Evolutionary conservation across 2,113 vertebrate species (phyloP), one percentile per base, ranked within the genome.

Genomic region (Thomomys bottae): DNA sequence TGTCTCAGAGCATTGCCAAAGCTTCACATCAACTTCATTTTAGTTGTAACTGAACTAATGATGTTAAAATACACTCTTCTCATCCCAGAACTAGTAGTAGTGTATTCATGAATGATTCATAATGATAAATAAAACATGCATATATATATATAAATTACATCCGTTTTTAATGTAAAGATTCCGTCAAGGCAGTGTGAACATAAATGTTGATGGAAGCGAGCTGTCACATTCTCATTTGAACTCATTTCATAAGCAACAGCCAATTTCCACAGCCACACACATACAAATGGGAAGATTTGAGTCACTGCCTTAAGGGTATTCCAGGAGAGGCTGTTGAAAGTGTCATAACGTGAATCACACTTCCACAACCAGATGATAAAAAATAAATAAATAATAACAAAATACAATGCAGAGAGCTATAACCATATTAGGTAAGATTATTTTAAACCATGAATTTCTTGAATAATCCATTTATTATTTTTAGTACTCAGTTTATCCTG

Each of bases 21-120:
- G 8, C 26, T 70, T 95, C 87, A 78, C 8, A 61, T 45, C 92
- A 59, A 40, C 5, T 61, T 73, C 8, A 40, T 92, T 59, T 94
- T 92, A 68, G 84, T 66, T 78, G 34, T 54, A 81, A 54, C 49
- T 57, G 67, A 88, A 86, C 70, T 38, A 26, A 30, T 54, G 61
- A 54, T 15, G 18, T 9, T 80, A 63, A 54, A 77, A 81, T 68
- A 26, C 32, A 20, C 75, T 49, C 70, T 68, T 66, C 2, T 40
- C 61, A n/a, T 75, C 3, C 7, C 28, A 17, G 66, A 84, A 73
- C 64, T 18, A 40, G 8, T 80, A 21, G 86, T 49, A 61, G 3
- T 90, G 2, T 54, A 78, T 8, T 17, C 42, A 40, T 42, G 30
- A 49, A 23, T 84, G 36, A 80, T 49, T 66, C 4, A 45, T 89